Evolutionary conservation across 2,113 vertebrate genomes (phyloP), one percentile per base, ranked within the genome.

Genomic region (Hydropotes inermis): DNA sequence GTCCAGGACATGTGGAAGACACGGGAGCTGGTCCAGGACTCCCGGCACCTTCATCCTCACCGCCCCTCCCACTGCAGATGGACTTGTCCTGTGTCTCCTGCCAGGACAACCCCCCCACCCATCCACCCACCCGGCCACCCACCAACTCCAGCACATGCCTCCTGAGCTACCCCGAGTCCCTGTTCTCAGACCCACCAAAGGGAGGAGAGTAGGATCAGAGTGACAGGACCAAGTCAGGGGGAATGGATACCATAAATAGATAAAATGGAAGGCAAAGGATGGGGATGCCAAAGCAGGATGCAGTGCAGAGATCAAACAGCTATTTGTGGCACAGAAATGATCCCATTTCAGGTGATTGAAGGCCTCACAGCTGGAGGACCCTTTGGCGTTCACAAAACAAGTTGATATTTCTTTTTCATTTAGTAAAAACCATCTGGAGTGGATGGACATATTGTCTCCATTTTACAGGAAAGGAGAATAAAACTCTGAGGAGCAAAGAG

Each of bases 231-330:
- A 14, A 2, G n/a, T 1, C 50, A 16, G 27, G 25, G 2, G 25
- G 12, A 25, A 17, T 0, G 16, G 60, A 5, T 10, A 1, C 7
- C 33, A 30, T 15, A 57, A 6, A 7, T 0, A 16, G 88, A 16
- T 0, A 1, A 19, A 19, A 5, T 0, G 30, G 64, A n/a, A 45
- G 5, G 58, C 60, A 23, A 7, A 28, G 39, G 23, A 5, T 1
- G 36, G 25, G 11, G 39, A 33, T 19, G 3, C 27, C 21, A 7
- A 2, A 14, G 64, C 57, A 13, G 28, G 25, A 50, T 3, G 88
- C 50, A 17, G 1, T 16, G 23, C 33, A 25, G 0, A 5, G 43
- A 17, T 67, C 52, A 2, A n/a, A 27, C 25, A 0, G 7, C 43
- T n/a, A 25, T 13, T 52, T 9, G n/a, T 36, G 87, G 30, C 50